Evolutionary conservation across 2,113 vertebrate species (phyloP).

Genomic region (Oncorhynchus gorbuscha): DNA sequence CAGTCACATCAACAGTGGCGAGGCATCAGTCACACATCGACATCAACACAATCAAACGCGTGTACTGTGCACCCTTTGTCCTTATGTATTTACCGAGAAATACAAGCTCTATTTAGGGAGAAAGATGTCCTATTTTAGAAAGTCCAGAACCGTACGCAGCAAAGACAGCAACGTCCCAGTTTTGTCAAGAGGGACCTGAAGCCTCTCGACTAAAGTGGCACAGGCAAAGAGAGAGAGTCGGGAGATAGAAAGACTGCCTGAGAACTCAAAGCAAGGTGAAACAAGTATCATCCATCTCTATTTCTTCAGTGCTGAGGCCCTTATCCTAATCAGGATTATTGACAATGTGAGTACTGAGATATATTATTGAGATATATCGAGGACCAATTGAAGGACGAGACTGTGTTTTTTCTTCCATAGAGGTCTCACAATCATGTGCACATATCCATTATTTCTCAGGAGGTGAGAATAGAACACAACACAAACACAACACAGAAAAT

Average conservation of each 20-base stretch:
- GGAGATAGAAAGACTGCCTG: too few relatives aligned
- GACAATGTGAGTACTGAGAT: not conserved
- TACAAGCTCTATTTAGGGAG: constrained; percentile 67
- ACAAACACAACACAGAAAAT: too few relatives aligned
- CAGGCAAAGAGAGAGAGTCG: constrained; percentile 2
- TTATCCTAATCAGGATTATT: not conserved
- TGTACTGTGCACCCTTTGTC: constrained; percentile 38
- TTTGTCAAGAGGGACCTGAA: constrained; percentile 67
- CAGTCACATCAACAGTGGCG: not conserved
- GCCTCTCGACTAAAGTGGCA: constrained; percentile 62
- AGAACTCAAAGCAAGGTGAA: too few relatives aligned
- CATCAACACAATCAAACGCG: constrained; percentile 26
- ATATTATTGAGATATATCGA: not conserved
- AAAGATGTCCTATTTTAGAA: constrained; percentile 73
- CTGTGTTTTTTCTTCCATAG: not conserved
- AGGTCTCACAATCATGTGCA: too few relatives aligned
- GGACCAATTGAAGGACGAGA: not conserved
- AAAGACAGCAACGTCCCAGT: constrained; percentile 76
- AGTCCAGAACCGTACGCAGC: constrained; percentile 71
- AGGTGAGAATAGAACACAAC: too few relatives aligned
- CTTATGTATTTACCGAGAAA: constrained; percentile 65
- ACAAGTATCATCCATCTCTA: too few relatives aligned
- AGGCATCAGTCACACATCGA: not conserved
- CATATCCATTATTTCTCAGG: too few relatives aligned
- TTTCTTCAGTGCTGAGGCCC: too few relatives aligned